Base-by-base conservation (phyloP, 2,797 vertebrate genomes). In the Meda fulgida region DNA sequence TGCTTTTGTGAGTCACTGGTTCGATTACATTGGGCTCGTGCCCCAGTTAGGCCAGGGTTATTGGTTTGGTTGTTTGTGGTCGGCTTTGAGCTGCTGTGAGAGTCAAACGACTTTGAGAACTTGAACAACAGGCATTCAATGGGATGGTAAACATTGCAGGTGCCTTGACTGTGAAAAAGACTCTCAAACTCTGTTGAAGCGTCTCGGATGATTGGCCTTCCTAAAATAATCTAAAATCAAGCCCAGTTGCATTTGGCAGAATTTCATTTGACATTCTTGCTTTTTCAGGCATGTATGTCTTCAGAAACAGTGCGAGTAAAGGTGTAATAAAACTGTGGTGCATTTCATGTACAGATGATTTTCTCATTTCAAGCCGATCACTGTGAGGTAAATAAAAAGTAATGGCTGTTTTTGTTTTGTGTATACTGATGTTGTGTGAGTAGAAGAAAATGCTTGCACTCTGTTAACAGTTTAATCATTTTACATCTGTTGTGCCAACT, bases 1-100 rank as follows among this genome's bases (percentile, higher is more conserved):
- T 76, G 87, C 73, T 60, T 60, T 85, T 83, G 83, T 78, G 83
- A 82, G 84, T 88, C 87, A 88, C 70, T 69, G 86, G 86, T 86
- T 89, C 60, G 86, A 87, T 88, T 81, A 70, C 81, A 21, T n/a
- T 18, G 43, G 48, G n/a, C 60, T 55, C 3, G 55, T 69, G 85
- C 79, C 34, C 18, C 29, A 70, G 80, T 82, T 63, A 78, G 81
- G 55, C 70, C 67, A n/a, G 66, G 75, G 58, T 80, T 83, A 73
- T 38, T 65, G 60, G 85, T 65, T 79, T 51, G 46, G 36, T 46
- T 43, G 65, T 65, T 60, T 71, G 53, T 36, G 77, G 60, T 72
- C 11, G 40, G 66, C 66, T 78, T 84, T 79, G 9, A 79, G 66
- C 40, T 71, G 53, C 67, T 36, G 67, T 51, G 31, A 58, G 48